Evolutionary conservation across 2,888 invertebrate genomes (phyloP), one percentile per base, ranked within the genome.

Genomic region (Scaeva pyrastri): DNA sequence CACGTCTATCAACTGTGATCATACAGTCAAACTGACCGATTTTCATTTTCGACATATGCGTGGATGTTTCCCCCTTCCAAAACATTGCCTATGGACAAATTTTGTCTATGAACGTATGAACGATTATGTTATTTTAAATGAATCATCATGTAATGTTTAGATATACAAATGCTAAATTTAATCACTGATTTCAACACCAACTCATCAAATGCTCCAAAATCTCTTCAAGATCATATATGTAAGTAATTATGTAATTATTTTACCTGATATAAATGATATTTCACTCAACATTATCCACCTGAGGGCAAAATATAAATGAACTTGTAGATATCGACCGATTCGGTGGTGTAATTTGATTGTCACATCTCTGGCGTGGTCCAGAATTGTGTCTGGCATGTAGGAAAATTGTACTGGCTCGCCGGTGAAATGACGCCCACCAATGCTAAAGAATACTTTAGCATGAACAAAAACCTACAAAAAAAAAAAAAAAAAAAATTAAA

Each of bases 251-350:
- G 2, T 12, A 21, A 10, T 26, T 41, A 4, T 8, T n/a, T 43
- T 41, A 97, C 97, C 95, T 89, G 97, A 97, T 90, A 95, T 95
- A 91, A 97, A 97, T 89, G 95, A 95, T 88, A 97, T 94, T 93
- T 97, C 97, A 92, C 97, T 97, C 90, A 97, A 94, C 94, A 97
- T 95, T 91, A 97, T 95, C 97, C 97, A 97, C 89, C 95, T 94
- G 55, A 95, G 94, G 75, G 96, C 96, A 91, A 97, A 97, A 92
- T 96, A 96, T 72, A 97, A 94, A 91, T 96, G 95, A 90, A 96
- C 93, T 93, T 96, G 96, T 88, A 97, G 93, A 92, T 94, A 96
- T 88, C 94, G 94, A 77, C 96, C 97, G 73, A 97, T 94, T 79
- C 96, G 94, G 90, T 96, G 94, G 90, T 96, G 95, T 86, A 97